phyloP scores from a whole-genome alignment of 2,113 vertebrate genomes.

The Brevimyrus niger region DNA sequence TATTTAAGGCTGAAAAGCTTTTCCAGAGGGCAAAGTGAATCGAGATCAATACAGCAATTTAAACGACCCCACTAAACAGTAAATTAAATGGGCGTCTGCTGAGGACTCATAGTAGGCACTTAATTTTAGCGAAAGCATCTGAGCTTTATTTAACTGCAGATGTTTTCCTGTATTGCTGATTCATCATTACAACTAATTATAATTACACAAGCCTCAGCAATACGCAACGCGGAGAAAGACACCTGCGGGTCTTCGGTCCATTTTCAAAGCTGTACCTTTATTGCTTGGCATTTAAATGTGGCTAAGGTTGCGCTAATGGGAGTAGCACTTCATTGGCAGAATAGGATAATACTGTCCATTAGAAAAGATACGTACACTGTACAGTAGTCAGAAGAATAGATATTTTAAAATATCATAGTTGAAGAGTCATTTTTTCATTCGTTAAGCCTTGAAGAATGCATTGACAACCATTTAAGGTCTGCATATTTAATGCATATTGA shows the following conservation, averaged over 20 bases:
- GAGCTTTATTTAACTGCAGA: conserved; percentile 2
- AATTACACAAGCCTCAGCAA: conserved; percentile 4
- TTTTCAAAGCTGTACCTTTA: background rate
- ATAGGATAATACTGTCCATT: background rate
- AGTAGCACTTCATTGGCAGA: background rate
- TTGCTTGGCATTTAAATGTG: background rate
- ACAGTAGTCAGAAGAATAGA: background rate
- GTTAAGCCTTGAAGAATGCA: background rate
- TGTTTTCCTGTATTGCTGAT: background rate
- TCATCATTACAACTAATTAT: conserved; percentile 1
- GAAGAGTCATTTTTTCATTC: background rate
- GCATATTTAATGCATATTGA: background rate
- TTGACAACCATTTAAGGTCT: background rate
- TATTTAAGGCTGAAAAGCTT: background rate
- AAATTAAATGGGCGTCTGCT: background rate
- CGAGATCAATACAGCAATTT: background rate
- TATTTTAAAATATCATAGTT: background rate
- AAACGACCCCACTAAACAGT: background rate
- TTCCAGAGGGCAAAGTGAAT: background rate
- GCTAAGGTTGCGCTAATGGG: background rate
- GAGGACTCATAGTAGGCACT: background rate
- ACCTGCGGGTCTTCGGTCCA: background rate
- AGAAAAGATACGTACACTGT: background rate
- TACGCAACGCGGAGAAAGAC: background rate
- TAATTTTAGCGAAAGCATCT: background rate